These are phyloP conservation scores for Parotia lawesii DNA, from an alignment of 2,113 vertebrate genomes.

Conservation along the genomic window DNA sequence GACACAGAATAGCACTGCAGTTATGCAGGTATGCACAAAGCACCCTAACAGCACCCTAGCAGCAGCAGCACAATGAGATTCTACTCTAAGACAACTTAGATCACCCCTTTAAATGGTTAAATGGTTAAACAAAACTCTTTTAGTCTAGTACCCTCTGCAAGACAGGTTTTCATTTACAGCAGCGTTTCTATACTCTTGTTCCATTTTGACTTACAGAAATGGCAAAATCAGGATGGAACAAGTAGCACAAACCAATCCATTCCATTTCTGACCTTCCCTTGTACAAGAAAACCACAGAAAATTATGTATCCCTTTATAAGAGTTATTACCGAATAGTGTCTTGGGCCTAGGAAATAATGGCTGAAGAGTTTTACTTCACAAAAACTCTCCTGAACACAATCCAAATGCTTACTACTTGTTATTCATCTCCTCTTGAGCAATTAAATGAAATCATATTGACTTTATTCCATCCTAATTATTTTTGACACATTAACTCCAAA, in stretches of 20 bases:
- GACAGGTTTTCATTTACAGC: neutral
- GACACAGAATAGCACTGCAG: neutral
- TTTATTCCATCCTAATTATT: neutral
- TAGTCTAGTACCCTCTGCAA: neutral
- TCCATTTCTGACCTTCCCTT: neutral
- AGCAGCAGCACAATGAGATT: neutral
- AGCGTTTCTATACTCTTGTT: neutral
- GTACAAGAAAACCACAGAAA: neutral
- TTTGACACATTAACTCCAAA: neutral
- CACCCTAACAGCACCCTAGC: neutral
- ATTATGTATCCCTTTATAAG: neutral
- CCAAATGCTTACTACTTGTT: neutral
- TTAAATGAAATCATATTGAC: neutral
- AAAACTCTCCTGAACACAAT: neutral
- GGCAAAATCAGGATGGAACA: neutral
- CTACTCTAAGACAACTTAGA: neutral
- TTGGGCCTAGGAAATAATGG: neutral
- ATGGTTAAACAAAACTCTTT: neutral
- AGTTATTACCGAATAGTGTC: neutral
- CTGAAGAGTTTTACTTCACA: neutral
- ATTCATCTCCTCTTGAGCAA: neutral
- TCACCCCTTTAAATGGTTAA: neutral
- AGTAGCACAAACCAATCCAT: neutral
- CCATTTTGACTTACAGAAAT: neutral
- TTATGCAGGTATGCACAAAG: neutral